These are phyloP conservation scores for Barnardius zonarius DNA, from an alignment of 2,113 vertebrate species.

Conservation along the genomic window DNA sequence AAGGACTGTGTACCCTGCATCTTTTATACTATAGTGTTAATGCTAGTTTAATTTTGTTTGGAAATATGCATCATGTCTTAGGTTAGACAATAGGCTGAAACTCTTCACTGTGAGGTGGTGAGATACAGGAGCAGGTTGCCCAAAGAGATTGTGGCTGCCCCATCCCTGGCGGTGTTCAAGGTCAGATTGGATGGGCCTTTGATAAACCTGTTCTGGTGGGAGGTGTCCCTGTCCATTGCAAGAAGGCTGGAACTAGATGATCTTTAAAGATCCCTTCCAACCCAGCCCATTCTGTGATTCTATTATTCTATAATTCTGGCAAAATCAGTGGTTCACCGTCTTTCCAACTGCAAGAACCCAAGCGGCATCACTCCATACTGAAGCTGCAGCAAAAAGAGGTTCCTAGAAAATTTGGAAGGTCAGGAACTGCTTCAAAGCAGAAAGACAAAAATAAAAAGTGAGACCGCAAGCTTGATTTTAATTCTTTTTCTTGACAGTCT, in stretches of 20 bases:
- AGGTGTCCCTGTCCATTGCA: not conserved
- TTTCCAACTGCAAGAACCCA: not conserved
- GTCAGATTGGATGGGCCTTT: not conserved
- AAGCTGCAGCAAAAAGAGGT: not conserved
- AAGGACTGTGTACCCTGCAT: not conserved
- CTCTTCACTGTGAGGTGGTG: accelerated
- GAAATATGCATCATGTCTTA: not conserved
- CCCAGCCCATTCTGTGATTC: not conserved
- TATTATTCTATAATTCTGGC: not conserved
- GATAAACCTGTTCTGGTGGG: not conserved
- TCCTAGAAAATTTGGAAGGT: not conserved
- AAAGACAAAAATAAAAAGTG: not conserved
- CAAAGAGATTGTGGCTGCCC: not conserved
- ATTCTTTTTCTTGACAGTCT: not conserved
- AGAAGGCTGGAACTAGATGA: not conserved
- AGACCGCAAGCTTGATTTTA: not conserved
- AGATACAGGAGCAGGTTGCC: not conserved
- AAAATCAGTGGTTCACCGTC: not conserved
- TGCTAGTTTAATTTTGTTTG: not conserved
- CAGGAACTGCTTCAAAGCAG: not conserved
- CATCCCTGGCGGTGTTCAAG: not conserved
- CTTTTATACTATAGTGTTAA: not conserved
- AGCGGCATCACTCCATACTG: not conserved
- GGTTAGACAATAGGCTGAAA: not conserved
- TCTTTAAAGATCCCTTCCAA: not conserved